Evolutionary conservation across 2,797 vertebrate species (phyloP).

Genomic region (Podarcis lilfordi): DNA sequence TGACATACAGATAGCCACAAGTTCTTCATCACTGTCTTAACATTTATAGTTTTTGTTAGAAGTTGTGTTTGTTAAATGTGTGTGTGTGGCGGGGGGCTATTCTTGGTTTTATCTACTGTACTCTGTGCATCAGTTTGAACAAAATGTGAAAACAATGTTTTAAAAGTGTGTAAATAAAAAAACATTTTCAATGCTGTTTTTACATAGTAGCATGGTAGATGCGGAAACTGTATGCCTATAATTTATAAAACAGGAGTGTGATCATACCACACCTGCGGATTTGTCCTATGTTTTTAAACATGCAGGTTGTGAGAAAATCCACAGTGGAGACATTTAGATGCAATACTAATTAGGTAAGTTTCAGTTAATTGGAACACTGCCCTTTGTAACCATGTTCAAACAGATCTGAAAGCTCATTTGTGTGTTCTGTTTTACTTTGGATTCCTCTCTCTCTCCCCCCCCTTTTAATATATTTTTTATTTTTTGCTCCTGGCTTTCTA

Average conservation of each 20-base stretch:
- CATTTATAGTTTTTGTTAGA: not conserved
- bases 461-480: not conserved
- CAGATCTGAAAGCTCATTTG: not conserved
- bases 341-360: conserved; percentile 25
- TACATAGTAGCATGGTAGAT: not conserved
- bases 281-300: conserved; percentile 6
- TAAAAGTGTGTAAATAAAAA: not conserved
- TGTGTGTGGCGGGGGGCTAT: not conserved
- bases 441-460: not conserved
- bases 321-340: not conserved
- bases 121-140: not conserved
- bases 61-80: not conserved
- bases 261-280: not conserved
- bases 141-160: not conserved
- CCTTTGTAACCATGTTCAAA: conserved; percentile 34
- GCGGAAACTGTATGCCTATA: not conserved
- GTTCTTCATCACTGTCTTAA: no score
- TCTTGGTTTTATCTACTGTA: not conserved
- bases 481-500: conserved; percentile 19
- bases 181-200: not conserved
- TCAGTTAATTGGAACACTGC: conserved; percentile 16
- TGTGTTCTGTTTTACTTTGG: conserved; percentile 9
- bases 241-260: not conserved
- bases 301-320: not conserved
- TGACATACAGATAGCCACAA: no score